Base-by-base conservation (phyloP, 1,140 invertebrate species). In the Lasioglossum baleicum region DNA sequence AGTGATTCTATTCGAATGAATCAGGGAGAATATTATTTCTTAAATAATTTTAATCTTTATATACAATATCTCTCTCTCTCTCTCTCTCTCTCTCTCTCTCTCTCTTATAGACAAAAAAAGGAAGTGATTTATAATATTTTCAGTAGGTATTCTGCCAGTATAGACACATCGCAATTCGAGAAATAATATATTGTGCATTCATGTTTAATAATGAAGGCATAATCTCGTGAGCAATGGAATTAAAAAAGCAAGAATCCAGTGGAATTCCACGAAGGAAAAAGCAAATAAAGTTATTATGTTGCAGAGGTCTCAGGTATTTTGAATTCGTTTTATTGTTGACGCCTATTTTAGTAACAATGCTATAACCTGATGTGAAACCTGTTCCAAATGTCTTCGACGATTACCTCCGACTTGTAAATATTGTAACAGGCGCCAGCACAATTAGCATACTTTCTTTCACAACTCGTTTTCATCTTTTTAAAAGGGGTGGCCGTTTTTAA, bases 291-390 rank as follows among this genome's bases (percentile, higher is more conserved):
- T n/a, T 22, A 0, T 10, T 15, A 48, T 0, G 7, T 17, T 1
- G 8, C 6, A 4, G 6, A 63, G 22, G 0, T 31, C 44, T 42
- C 0, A 51, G 17, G 17, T 48, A 68, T 58, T 61, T 70, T 53
- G 22, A 42, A n/a, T 3, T 22, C 11, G 8, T 65, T 44, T 56
- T 40, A 58, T 58, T 68, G 56, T 40, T 53, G 64, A 22, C 68
- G 58, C 0, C n/a, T 31, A 20, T 78, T 42, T 8, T 26, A 53
- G 70, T 69, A 77, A 78, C 67, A 78, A 42, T 15, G 44, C 35
- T 48, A 35, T 71, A 71, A 78, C 42, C n/a, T 6, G 15, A 35
- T 53, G 17, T 44, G 40, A 20, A 69, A 69, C 65, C 75, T 17
- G 56, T 61, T 20, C 42, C 8, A 13, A 44, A 13, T 60, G n/a